phyloP scores from a whole-genome alignment of 2,113 vertebrate species.

The Phylloscopus trochilus region DNA sequence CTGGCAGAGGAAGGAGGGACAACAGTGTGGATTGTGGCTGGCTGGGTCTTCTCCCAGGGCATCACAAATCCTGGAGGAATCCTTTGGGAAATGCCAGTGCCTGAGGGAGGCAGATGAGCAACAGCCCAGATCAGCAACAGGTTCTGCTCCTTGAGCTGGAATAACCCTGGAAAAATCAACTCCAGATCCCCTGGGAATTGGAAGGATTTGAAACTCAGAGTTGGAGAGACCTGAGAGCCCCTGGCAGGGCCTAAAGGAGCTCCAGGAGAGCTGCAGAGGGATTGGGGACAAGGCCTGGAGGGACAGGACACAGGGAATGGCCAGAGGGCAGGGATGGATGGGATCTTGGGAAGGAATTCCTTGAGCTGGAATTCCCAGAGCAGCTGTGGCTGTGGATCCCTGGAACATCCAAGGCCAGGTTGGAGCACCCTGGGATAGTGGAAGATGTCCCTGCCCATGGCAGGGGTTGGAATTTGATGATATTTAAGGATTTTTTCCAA shows the following conservation, averaged over 20 bases:
- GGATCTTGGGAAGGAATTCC: not conserved
- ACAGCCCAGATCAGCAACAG: not conserved
- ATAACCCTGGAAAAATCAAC: not conserved
- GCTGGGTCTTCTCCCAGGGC: not conserved
- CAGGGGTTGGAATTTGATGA: not conserved
- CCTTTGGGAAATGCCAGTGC: not conserved
- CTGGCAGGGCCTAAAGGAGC: rapidly evolving
- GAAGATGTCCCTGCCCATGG: not conserved
- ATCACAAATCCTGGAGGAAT: not conserved
- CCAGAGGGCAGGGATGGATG: rapidly evolving
- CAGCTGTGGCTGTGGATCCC: not conserved
- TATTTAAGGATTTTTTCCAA: not conserved
- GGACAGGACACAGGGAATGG: not conserved
- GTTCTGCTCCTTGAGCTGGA: not conserved
- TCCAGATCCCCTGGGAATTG: not conserved
- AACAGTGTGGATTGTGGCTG: rapidly evolving
- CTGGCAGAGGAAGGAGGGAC: not conserved
- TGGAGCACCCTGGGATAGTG: not conserved
- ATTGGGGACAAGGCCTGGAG: rapidly evolving
- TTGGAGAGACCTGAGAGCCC: not conserved
- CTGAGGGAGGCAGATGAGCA: not conserved
- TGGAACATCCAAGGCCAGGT: not conserved
- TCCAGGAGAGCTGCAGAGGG: not conserved
- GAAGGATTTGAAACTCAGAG: not conserved
- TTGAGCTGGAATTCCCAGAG: not conserved